A percentile compares a stretch with the other conserved stretches of the same genome.
Evolutionary conservation across 2,888 invertebrate genomes (phyloP).

Genomic region (Mimumesa dahlbomi): DNA sequence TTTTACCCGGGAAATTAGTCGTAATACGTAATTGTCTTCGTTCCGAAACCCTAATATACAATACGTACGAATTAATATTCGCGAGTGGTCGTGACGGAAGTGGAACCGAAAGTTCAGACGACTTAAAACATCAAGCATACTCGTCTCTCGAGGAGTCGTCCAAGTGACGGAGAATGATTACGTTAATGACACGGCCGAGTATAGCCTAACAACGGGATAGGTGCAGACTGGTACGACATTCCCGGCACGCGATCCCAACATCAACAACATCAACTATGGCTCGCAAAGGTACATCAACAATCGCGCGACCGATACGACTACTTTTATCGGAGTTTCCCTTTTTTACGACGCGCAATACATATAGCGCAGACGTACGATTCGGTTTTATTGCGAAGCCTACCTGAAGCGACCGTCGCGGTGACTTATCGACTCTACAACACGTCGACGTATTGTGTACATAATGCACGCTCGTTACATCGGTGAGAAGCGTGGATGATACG

Average conservation of each 20-base stretch:
- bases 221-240: constrained; percentile 75
- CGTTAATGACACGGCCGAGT: constrained; percentile 70
- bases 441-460: constrained; percentile 35
- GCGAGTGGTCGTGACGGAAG: constrained; percentile 31
- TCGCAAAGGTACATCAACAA: constrained; percentile 25
- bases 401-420: constrained; percentile 21
- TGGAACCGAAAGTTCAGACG: constrained; percentile 39
- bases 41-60: neutral
- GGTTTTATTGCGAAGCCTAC: constrained; percentile 59
- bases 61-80: constrained; percentile 22
- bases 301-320: constrained; percentile 37
- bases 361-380: constrained; percentile 58
- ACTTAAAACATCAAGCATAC: constrained; percentile 55
- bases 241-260: constrained; percentile 73
- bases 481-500: constrained; percentile 52
- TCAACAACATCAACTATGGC: constrained; percentile 68
- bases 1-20: neutral
- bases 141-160: constrained; percentile 47
- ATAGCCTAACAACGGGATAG: constrained; percentile 60
- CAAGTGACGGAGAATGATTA: constrained; percentile 75
- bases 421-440: constrained; percentile 47
- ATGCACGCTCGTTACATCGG: constrained; percentile 38
- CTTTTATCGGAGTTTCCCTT: constrained; percentile 59
- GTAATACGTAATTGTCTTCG: neutral
- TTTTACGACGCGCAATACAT: constrained; percentile 56